These are phyloP conservation scores for Helleia helle DNA, from an alignment of 2,888 invertebrate genomes.

Conservation along the genomic window DNA sequence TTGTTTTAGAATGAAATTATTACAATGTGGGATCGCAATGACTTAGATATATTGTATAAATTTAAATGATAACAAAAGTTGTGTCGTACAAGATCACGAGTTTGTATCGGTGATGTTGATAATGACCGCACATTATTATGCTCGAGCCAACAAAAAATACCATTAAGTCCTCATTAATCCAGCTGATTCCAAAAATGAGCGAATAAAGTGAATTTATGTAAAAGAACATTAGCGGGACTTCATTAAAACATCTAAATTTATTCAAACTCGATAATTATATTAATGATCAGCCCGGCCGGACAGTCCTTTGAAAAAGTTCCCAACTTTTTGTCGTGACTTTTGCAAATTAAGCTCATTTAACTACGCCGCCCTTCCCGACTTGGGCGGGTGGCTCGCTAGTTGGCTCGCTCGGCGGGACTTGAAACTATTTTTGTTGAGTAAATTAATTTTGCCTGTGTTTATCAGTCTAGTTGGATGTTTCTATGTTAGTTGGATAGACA, in stretches of 20 bases:
- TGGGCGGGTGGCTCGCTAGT: conserved; percentile 19
- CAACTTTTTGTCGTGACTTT: conserved; percentile 45
- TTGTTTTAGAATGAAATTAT: too few species aligned
- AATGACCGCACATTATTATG: too few species aligned
- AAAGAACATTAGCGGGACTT: neutral
- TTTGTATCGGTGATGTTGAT: too few species aligned
- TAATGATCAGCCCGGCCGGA: conserved; percentile 17
- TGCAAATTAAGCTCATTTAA: conserved; percentile 59
- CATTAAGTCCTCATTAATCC: too few species aligned
- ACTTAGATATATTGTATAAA: neutral
- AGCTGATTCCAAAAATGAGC: too few species aligned
- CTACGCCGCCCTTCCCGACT: conserved; percentile 20
- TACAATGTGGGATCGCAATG: too few species aligned
- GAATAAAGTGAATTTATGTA: neutral
- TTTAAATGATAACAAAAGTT: too few species aligned
- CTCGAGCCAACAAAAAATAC: too few species aligned
- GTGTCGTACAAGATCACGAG: too few species aligned
- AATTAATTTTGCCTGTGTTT: too few species aligned
- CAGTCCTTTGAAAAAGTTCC: conserved; percentile 35
- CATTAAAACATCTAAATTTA: neutral
- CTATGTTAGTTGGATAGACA: too few species aligned
- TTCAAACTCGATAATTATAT: conserved; percentile 20
- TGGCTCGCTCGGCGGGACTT: conserved; percentile 1
- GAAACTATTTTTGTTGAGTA: neutral
- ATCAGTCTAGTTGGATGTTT: too few species aligned